Evolutionary conservation across 1,140 invertebrate species (phyloP).

Genomic region (Euglossa dilemma): DNA sequence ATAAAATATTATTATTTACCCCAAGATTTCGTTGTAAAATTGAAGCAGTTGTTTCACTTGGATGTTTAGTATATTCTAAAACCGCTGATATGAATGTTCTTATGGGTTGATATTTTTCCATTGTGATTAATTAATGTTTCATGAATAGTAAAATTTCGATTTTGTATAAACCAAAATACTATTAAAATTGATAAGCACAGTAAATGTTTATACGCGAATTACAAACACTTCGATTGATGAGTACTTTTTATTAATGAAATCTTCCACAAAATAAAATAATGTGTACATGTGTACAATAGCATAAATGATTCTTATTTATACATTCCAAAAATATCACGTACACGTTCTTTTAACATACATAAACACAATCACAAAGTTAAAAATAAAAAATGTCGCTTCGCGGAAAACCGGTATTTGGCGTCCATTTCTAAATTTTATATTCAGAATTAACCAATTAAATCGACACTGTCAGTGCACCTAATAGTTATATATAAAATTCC

Average conservation of each 20-base stretch:
- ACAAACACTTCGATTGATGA: not conserved
- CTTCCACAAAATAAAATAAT: not conserved
- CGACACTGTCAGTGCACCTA: not conserved
- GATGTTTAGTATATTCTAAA: slow-evolving; percentile 78
- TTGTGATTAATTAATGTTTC: slow-evolving; percentile 13
- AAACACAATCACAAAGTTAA: slow-evolving; percentile 3
- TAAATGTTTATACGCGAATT: not conserved
- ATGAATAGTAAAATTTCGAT: slow-evolving; percentile 3
- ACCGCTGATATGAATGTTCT: slow-evolving; percentile 79
- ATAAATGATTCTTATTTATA: slow-evolving; percentile 11
- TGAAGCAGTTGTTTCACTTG: slow-evolving; percentile 76
- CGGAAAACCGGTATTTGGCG: slow-evolving; percentile 35
- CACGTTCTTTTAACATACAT: not conserved
- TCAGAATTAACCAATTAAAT: slow-evolving; percentile 50
- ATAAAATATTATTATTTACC: slow-evolving; percentile 70
- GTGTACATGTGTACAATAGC: not conserved
- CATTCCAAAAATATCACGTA: not conserved
- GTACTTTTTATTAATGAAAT: not conserved
- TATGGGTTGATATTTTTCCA: slow-evolving; percentile 78
- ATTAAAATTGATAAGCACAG: slow-evolving; percentile 6
- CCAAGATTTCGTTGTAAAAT: slow-evolving; percentile 81
- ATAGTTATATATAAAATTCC: not conserved
- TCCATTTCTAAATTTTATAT: slow-evolving; percentile 49
- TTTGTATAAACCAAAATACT: not conserved
- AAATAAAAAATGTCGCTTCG: slow-evolving; percentile 24